These are phyloP conservation scores for Carettochelys insculpta DNA, from an alignment of 2,113 vertebrate species.

Conservation along the genomic window DNA sequence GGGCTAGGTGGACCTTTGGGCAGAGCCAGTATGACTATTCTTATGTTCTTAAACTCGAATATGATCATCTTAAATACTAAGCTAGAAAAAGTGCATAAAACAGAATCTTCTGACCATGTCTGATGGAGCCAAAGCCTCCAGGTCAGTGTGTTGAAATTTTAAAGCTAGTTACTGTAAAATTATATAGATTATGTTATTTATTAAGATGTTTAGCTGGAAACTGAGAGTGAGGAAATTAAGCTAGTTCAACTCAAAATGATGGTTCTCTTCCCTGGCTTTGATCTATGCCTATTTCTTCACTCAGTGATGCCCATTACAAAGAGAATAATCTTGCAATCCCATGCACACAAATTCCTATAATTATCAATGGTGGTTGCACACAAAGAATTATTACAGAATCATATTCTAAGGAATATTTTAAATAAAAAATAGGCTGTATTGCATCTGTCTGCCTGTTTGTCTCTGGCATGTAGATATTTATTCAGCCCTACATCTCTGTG, in stretches of 20 bases:
- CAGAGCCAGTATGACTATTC: too few species aligned
- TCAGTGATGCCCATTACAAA: not conserved
- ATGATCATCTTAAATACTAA: not conserved
- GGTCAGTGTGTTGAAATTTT: not conserved
- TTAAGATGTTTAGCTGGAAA: rapidly evolving
- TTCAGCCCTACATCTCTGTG: not conserved
- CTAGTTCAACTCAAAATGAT: rapidly evolving
- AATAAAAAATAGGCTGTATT: rapidly evolving
- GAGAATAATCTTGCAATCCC: not conserved
- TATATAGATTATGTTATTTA: not conserved
- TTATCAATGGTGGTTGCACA: not conserved
- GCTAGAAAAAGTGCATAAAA: not conserved
- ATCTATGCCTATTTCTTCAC: not conserved
- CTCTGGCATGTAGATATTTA: rapidly evolving
- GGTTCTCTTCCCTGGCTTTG: rapidly evolving
- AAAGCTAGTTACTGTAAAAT: not conserved
- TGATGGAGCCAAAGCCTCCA: not conserved
- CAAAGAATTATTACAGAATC: not conserved
- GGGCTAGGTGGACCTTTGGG: too few species aligned
- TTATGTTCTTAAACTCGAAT: too few species aligned
- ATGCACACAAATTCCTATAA: rapidly evolving
- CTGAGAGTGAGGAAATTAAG: not conserved
- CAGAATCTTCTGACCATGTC: not conserved
- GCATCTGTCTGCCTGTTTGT: not conserved
- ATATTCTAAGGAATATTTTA: rapidly evolving